These are phyloP conservation scores for Aptenodytes patagonicus DNA, from an alignment of 2,113 vertebrate species.

Conservation along the genomic window DNA sequence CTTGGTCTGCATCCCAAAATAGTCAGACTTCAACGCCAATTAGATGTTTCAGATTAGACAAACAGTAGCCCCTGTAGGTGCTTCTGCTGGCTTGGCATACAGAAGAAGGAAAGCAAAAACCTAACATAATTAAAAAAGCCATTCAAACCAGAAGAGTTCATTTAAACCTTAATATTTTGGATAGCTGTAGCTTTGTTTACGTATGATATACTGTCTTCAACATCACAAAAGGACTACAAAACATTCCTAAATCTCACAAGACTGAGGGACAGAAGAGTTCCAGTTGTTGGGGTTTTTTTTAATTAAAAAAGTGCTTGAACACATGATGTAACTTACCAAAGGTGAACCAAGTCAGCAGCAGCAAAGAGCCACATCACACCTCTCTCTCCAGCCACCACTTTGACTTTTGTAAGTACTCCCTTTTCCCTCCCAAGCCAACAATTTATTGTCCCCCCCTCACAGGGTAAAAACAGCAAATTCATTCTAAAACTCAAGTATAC, in stretches of 20 bases:
- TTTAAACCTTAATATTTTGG: not conserved
- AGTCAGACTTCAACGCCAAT: not conserved
- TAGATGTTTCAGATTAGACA: not conserved
- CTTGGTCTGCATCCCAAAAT: not conserved
- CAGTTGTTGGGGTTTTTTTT: not conserved
- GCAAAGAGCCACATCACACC: not conserved
- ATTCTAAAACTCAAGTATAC: not conserved
- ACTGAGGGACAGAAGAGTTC: not conserved
- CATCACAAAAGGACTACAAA: not conserved
- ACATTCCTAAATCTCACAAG: not conserved
- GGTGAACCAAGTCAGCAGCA: not conserved
- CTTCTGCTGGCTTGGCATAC: not conserved
- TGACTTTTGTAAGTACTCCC: not conserved
- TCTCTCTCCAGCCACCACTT: not conserved
- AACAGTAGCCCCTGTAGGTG: not conserved
- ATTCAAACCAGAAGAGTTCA: not conserved
- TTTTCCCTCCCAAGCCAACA: not conserved
- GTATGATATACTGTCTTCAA: not conserved
- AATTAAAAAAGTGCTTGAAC: not conserved
- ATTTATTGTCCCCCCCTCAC: not conserved
- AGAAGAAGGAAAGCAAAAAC: not conserved
- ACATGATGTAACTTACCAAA: not conserved
- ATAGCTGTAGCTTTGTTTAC: not conserved
- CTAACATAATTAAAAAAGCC: not conserved
- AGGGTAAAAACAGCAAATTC: not conserved